These are phyloP conservation scores for Microcebus ravelobensis DNA, from an alignment of 2,113 vertebrate species.

Conservation along the genomic window DNA sequence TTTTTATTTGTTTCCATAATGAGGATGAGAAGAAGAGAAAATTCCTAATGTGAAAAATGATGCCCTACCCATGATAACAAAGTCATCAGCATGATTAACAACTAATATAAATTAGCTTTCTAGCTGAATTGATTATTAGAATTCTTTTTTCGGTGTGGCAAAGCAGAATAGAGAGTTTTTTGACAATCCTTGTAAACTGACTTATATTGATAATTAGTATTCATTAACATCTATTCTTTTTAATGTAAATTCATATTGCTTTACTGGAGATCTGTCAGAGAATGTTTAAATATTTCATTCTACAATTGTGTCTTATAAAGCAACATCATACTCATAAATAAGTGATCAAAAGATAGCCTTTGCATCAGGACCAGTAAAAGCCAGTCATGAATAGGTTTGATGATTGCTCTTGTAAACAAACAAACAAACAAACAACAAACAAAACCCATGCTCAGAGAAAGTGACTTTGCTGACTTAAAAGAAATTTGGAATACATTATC, in stretches of 20 bases:
- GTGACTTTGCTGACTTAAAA: conserved; percentile 71
- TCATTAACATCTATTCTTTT: not conserved
- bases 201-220: not conserved
- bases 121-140: conserved; percentile 53
- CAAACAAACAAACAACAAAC: not conserved
- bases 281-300: conserved; percentile 55
- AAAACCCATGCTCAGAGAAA: conserved; percentile 68
- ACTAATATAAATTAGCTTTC: conserved; percentile 70
- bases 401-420: conserved; percentile 38
- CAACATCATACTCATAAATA: conserved; percentile 51
- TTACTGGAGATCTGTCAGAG: not conserved
- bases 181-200: not conserved
- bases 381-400: conserved; percentile 29
- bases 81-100: conserved; percentile 80
- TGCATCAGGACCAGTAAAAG: conserved; percentile 60
- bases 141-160: not conserved
- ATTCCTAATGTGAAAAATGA: conserved; percentile 77
- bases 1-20: conserved; percentile 26
- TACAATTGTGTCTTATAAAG: conserved; percentile 52
- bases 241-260: conserved; percentile 16
- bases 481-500: conserved; percentile 58
- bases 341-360: conserved; percentile 54
- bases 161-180: not conserved
- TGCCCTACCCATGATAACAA: conserved; percentile 78
- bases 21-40: conserved; percentile 46